Evolutionary conservation across 2,888 invertebrate genomes (phyloP).

Genomic region (Pyrrhosoma nymphula): DNA sequence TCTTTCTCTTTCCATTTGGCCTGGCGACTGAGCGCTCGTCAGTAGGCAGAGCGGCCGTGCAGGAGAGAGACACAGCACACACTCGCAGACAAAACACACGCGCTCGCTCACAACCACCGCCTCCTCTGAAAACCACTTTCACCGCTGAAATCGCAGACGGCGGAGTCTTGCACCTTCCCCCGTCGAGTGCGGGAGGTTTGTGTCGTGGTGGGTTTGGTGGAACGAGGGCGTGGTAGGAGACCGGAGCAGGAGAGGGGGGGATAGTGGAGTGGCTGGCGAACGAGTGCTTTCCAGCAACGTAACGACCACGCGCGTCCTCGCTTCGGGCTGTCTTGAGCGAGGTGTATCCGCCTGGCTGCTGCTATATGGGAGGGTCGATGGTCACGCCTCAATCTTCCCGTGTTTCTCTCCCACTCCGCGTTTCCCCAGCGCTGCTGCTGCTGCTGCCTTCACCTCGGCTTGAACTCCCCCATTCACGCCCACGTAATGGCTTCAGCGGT

Average conservation of each 20-base stretch:
- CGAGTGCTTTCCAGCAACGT: neutral
- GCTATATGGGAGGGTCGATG: neutral
- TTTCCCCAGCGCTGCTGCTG: neutral
- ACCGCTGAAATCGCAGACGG: constrained; percentile 63
- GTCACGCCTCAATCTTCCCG: constrained; percentile 43
- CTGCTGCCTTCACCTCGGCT: constrained; percentile 37
- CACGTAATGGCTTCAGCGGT: constrained; percentile 45
- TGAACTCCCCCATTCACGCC: constrained; percentile 56
- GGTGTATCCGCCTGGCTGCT: constrained; percentile 48
- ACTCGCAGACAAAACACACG: neutral
- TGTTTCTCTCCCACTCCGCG: neutral
- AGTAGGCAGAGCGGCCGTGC: neutral
- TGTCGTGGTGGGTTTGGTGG: neutral
- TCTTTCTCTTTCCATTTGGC: neutral
- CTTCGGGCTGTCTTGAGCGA: constrained; percentile 55
- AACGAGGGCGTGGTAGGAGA: neutral
- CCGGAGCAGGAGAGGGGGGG: neutral
- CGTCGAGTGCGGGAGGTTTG: neutral
- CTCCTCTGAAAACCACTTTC: constrained; percentile 28
- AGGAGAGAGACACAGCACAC: neutral
- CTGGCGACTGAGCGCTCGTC: neutral
- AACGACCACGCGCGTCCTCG: constrained; percentile 65
- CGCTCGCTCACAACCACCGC: neutral
- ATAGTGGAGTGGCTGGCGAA: neutral
- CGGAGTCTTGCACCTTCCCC: constrained; percentile 7